phyloP scores from a whole-genome alignment of 2,113 vertebrate species.

The Heterotilapia buettikoferi region DNA sequence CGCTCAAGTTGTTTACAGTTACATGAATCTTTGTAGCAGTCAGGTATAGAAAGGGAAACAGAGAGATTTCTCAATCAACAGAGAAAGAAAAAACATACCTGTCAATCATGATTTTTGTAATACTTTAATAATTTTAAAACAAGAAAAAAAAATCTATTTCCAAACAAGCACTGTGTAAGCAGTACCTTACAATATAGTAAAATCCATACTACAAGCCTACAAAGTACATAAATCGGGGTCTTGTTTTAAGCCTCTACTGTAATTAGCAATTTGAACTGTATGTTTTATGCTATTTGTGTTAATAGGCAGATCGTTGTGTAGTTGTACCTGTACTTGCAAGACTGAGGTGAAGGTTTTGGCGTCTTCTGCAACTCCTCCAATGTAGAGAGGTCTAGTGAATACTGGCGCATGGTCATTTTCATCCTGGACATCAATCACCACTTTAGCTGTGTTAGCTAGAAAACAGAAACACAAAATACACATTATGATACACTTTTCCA shows the following conservation, averaged over 20 bases:
- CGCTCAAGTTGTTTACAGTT: constrained; percentile 13
- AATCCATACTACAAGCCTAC: neutral
- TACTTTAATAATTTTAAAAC: neutral
- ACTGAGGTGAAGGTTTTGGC: constrained; percentile 92
- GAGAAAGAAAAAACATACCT: neutral
- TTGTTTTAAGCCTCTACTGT: neutral
- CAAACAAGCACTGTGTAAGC: neutral
- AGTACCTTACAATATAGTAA: neutral
- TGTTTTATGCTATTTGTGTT: neutral
- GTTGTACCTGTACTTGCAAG: constrained; percentile 84
- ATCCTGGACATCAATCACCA: constrained; percentile 87
- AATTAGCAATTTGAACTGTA: neutral
- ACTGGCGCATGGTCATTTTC: constrained; percentile 92
- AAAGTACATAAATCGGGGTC: neutral
- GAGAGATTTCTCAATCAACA: neutral
- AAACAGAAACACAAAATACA: constrained; percentile 3
- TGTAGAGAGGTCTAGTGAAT: constrained; percentile 85
- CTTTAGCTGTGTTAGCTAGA: constrained; percentile 89
- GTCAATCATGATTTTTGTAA: neutral
- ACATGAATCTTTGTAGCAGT: neutral
- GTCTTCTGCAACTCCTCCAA: constrained; percentile 93
- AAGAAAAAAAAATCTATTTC: neutral
- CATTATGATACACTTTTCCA: neutral
- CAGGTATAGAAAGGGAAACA: neutral
- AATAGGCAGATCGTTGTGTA: neutral